Conservation (phyloP, 2,113 vertebrate species). For the Oryzias melastigma region DNA sequence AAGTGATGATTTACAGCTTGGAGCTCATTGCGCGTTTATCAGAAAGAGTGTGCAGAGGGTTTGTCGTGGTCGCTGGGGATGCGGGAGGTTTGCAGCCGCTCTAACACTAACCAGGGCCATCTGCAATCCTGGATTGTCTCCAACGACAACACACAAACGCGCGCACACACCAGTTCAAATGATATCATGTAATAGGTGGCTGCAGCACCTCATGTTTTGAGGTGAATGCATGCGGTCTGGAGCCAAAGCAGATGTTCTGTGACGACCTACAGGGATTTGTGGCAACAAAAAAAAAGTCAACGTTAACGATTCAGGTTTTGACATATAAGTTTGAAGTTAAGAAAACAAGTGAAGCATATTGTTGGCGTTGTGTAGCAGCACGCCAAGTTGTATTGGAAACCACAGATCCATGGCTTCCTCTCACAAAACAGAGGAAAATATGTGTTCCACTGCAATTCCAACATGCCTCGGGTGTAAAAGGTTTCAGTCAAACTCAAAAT, state of each 20-base stretch:
- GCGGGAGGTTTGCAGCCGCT: constrained; percentile 56
- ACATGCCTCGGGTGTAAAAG: constrained; percentile 60
- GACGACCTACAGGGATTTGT: constrained; percentile 19
- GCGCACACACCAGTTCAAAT: constrained; percentile 44
- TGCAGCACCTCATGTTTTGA: constrained; percentile 56
- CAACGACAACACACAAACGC: constrained; percentile 60
- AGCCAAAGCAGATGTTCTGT: constrained; percentile 57
- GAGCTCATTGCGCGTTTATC: constrained; percentile 7
- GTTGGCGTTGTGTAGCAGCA: constrained; percentile 53
- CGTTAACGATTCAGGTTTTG: too few relatives aligned
- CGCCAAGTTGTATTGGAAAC: constrained; percentile 67
- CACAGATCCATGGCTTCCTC: constrained; percentile 55
- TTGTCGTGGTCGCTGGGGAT: constrained; percentile 65
- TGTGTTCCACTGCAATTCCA: constrained; percentile 14
- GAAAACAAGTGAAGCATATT: constrained; percentile 59
- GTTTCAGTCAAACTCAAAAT: constrained; percentile 74
- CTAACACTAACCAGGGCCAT: constrained; percentile 73
- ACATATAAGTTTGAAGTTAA: constrained; percentile 17
- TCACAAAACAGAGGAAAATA: constrained; percentile 23
- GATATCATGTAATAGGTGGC: constrained; percentile 62
- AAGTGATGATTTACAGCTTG: constrained; percentile 10
- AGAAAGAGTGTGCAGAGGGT: constrained; percentile 20
- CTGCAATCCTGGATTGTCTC: constrained; percentile 67
- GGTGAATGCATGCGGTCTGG: constrained; percentile 30
- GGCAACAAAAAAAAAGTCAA: constrained; percentile 6